Base-by-base conservation (phyloP, 2,888 invertebrate genomes). In the Leucophenga montana region DNA sequence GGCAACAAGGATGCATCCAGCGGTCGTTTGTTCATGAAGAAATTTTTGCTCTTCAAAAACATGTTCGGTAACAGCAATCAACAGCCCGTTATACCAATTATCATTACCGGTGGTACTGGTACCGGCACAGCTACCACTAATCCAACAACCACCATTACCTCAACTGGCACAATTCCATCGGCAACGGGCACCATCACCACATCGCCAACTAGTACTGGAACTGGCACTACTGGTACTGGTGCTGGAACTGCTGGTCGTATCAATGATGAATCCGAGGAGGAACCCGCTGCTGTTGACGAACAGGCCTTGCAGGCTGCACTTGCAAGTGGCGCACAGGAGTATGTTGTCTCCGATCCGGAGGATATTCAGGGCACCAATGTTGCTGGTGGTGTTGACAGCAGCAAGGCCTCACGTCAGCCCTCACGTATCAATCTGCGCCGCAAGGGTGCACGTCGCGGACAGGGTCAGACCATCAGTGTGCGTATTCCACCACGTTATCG, bases 21-120 rank as follows among this genome's bases (percentile, higher is more conserved):
- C 20, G 87, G 87, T 0, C 83, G 87, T 3, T 72, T 87, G 27
- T 88, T 87, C 69, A 71, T 85, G 3, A 85, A 81, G 69, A 88
- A 85, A 61, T 85, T 87, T 69, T 75, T 86, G 18, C 76, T 79
- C n/a, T 85, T 85, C 70, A 83, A 83, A 64, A 86, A 86, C 20
- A 70, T 84, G 65, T 86, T 85, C 61, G 73, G 82, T 66, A 68
- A 67, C 53, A 78, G 72, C 56, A 79, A 69, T 71, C 73, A 69
- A 9, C 85, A 84, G 67, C 85, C 85, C 4, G 77, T 85, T 64
- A 82, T 86, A 31, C 87, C 86, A 0, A 85, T 86, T 31, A 85
- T 88, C 13, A 86, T 87, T n/a, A 85, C 83, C 0, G 44, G 71
- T 0, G 76, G 75, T 16, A 71, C 76, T 0, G 11, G 66, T 6